Conservation (phyloP, 2,797 vertebrate genomes). For the Vespertilio murinus region DNA sequence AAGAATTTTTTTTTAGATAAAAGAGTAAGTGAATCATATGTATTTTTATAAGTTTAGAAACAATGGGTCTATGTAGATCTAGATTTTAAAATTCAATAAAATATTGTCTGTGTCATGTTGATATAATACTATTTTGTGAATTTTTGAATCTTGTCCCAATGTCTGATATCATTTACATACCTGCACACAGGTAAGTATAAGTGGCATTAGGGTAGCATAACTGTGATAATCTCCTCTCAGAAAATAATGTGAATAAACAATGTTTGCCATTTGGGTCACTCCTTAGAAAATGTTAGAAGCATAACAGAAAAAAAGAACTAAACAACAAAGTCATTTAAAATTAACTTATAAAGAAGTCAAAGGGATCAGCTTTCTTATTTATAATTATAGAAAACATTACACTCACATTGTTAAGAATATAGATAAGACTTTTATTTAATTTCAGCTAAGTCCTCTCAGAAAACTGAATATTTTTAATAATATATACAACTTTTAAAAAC, state of each 20-base stretch:
- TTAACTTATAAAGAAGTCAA: neutral
- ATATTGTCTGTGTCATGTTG: neutral
- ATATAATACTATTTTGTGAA: neutral
- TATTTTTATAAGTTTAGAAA: conserved; percentile 18
- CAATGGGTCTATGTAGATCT: neutral
- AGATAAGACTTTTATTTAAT: conserved; percentile 20
- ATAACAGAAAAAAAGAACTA: conserved; percentile 12
- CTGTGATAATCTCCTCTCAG: neutral
- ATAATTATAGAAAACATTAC: neutral
- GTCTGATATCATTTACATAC: neutral
- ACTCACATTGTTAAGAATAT: neutral
- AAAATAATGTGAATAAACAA: conserved; percentile 26
- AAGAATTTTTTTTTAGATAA: neutral
- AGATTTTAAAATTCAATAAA: conserved; percentile 15
- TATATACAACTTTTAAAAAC: neutral
- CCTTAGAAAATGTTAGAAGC: conserved; percentile 30
- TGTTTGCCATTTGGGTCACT: conserved; percentile 35
- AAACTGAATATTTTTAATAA: conserved; percentile 18
- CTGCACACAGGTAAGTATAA: conserved; percentile 10
- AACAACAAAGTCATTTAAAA: conserved; percentile 26
- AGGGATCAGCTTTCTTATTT: conserved; percentile 2
- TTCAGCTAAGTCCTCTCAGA: neutral
- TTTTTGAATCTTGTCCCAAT: neutral
- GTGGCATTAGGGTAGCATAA: conserved; percentile 26
- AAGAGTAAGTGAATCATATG: neutral